A percentile compares a stretch with the other conserved stretches of the same genome.
Conservation (phyloP, 2,888 invertebrate species). For the Tortricodes alternella region DNA sequence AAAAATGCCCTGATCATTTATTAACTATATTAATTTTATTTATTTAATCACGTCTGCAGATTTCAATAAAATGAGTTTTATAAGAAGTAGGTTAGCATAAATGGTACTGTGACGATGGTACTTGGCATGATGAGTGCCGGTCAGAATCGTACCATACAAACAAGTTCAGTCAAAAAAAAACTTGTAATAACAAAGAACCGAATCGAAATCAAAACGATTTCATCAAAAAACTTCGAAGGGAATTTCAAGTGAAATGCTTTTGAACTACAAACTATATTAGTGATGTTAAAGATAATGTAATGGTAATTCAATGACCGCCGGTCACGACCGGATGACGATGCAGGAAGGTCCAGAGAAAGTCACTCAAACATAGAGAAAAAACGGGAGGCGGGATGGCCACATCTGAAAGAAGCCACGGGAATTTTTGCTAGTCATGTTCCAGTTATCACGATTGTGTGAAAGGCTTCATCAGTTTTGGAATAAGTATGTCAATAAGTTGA, state of each 20-base stretch:
- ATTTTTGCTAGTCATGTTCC: slow-evolving; percentile 1
- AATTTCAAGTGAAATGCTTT: slow-evolving; percentile 7
- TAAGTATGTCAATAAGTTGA: no score
- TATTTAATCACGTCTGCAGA: no score
- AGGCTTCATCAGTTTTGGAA: neutral
- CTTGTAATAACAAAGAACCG: neutral
- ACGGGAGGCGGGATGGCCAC: neutral
- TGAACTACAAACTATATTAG: slow-evolving; percentile 14
- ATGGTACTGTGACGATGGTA: no score
- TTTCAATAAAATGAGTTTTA: no score
- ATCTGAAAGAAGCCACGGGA: slow-evolving; percentile 2
- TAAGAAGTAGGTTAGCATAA: no score
- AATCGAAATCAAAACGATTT: neutral
- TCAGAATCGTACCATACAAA: no score
- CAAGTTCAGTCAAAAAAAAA: neutral
- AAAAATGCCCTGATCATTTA: no score
- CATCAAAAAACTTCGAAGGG: neutral
- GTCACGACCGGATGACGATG: slow-evolving; percentile 13
- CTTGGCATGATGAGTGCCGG: no score
- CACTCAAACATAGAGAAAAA: slow-evolving; percentile 3
- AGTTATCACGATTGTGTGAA: slow-evolving; percentile 5
- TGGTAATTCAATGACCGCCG: slow-evolving; percentile 8
- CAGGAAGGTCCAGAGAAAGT: slow-evolving; percentile 9
- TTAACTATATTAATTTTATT: no score
- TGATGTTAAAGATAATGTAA: slow-evolving; percentile 16